These are phyloP conservation scores for Rhagoletis zephyria DNA, from an alignment of 1,140 invertebrate species.

Conservation along the genomic window DNA sequence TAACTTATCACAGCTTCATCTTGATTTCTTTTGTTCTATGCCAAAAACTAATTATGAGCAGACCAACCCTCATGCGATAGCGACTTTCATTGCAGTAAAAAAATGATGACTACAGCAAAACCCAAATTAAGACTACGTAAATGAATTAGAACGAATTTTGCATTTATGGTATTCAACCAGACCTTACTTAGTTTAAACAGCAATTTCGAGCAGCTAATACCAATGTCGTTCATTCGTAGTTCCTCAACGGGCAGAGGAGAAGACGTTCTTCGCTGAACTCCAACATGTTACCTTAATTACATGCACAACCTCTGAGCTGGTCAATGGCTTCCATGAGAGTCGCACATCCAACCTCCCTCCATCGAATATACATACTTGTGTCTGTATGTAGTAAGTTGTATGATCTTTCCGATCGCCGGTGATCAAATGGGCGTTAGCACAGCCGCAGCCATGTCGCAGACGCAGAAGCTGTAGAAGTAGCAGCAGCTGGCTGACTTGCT, in stretches of 20 bases:
- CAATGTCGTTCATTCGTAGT: neutral
- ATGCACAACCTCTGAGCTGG: conserved; percentile 63
- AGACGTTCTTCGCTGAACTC: conserved; percentile 59
- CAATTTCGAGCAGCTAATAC: neutral
- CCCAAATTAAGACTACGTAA: neutral
- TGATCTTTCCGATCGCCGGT: conserved; percentile 47
- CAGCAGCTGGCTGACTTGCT: neutral
- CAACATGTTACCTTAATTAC: conserved; percentile 71
- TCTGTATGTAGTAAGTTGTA: no score
- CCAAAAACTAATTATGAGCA: neutral
- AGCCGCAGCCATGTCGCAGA: conserved; percentile 19
- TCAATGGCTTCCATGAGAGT: conserved; percentile 12
- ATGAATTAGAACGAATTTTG: conserved; percentile 42
- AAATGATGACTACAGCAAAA: no score
- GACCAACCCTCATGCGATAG: neutral
- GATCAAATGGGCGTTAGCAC: conserved; percentile 48
- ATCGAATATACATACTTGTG: no score
- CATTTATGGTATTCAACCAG: neutral
- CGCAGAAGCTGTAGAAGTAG: neutral
- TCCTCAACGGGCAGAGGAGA: conserved; percentile 26
- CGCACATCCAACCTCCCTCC: neutral
- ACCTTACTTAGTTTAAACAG: neutral
- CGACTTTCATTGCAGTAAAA: no score
- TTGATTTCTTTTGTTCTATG: neutral
- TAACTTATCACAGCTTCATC: neutral